Conservation (phyloP, 2,113 vertebrate species). For the Phyllostomus hastatus region DNA sequence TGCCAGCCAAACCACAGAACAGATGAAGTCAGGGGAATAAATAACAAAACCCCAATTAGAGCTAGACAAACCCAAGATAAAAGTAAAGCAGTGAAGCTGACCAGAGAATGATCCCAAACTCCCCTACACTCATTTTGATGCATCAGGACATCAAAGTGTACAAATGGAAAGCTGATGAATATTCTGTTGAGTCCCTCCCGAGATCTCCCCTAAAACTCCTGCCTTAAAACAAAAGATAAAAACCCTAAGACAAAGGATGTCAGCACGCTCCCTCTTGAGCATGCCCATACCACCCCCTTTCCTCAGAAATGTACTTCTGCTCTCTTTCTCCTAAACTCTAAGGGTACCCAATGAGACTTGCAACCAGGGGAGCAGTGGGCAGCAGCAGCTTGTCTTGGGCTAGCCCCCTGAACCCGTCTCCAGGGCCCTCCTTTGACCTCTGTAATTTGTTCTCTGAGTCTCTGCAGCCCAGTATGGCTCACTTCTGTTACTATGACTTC, state of each 20-base stretch:
- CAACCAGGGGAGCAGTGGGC: not conserved
- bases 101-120: too few relatives aligned
- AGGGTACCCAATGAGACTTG: not conserved
- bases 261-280: not conserved
- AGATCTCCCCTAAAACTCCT: not conserved
- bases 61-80: not conserved
- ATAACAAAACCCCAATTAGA: not conserved
- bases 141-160: not conserved
- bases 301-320: not conserved
- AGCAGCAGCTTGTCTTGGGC: not conserved
- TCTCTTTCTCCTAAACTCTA: not conserved
- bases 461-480: not conserved
- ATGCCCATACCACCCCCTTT: not conserved
- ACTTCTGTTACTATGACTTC: not conserved
- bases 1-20: not conserved
- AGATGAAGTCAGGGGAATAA: not conserved
- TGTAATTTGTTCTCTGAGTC: not conserved
- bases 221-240: not conserved
- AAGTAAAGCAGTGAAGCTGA: too few relatives aligned
- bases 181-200: not conserved
- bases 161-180: not conserved
- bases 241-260: not conserved
- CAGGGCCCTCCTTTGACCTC: not conserved
- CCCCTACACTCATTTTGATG: not conserved
- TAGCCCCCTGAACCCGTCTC: not conserved